Conservation (phyloP, 1,140 invertebrate genomes). For the Pomacea maculata region DNA sequence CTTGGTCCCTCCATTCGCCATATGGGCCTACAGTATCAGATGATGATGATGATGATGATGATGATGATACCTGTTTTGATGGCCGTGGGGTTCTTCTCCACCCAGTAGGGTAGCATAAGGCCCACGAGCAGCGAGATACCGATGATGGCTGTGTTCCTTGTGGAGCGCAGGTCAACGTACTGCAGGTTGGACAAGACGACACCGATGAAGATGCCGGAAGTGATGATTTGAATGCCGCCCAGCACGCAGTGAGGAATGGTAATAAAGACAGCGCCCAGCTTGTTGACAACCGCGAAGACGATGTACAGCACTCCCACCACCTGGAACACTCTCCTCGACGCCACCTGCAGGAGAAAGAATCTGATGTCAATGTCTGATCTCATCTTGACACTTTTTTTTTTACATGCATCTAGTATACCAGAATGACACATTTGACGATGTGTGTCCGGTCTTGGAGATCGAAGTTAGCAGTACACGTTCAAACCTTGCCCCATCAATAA, state of each 20-base stretch:
- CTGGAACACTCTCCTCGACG: conserved; percentile 84
- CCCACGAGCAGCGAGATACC: conserved; percentile 88
- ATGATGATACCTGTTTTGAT: conserved; percentile 73
- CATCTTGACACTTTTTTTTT: too few species aligned
- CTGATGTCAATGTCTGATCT: too few species aligned
- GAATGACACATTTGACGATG: too few species aligned
- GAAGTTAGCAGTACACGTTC: too few species aligned
- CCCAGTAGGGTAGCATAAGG: conserved; percentile 79
- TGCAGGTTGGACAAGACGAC: conserved; percentile 78
- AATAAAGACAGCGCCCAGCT: conserved; percentile 84
- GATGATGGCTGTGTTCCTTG: conserved; percentile 86
- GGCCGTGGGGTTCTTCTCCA: conserved; percentile 68
- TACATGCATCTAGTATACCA: too few species aligned
- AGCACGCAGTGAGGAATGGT: conserved; percentile 88
- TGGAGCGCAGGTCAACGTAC: conserved; percentile 82
- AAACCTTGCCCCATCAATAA: too few species aligned
- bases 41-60: too few species aligned
- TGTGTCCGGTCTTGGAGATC: too few species aligned
- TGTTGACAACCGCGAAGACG: conserved; percentile 75
- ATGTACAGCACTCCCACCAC: conserved; percentile 82
- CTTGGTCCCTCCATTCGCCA: too few species aligned
- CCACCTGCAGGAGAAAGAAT: conserved; percentile 71
- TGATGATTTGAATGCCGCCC: conserved; percentile 86
- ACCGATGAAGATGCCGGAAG: conserved; percentile 74
- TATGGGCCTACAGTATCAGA: too few species aligned